Conservation (phyloP, 2,888 invertebrate genomes). For the Dyspetes luteomarginatus region DNA sequence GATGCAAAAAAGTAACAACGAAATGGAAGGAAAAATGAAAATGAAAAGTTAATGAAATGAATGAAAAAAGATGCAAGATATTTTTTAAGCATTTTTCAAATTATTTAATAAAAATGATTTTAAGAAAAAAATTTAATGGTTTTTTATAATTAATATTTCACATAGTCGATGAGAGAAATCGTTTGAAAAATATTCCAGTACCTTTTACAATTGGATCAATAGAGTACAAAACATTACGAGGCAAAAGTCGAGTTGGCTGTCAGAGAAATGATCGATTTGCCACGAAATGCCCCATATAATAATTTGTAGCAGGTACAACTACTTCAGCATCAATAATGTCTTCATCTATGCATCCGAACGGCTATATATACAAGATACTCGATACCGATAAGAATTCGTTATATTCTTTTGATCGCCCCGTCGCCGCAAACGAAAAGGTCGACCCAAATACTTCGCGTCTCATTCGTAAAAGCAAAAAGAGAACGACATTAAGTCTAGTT, state of each 20-base stretch:
- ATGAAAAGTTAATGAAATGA: too few relatives aligned
- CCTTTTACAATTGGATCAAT: too few relatives aligned
- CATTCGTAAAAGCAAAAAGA: background rate
- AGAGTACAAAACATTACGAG: too few relatives aligned
- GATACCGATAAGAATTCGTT: slow-evolving; percentile 29
- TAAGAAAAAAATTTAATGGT: background rate
- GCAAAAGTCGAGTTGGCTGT: too few relatives aligned
- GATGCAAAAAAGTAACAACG: background rate
- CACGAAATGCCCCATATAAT: background rate
- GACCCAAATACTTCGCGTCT: slow-evolving; percentile 43
- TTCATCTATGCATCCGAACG: slow-evolving; percentile 27
- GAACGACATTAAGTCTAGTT: background rate
- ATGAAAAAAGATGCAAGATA: too few relatives aligned
- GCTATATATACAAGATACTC: slow-evolving; percentile 24
- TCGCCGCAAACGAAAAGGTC: slow-evolving; percentile 26
- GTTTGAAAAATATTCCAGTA: too few relatives aligned
- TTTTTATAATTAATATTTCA: too few relatives aligned
- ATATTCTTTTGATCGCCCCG: slow-evolving; percentile 33
- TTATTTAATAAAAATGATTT: background rate
- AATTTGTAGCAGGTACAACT: background rate
- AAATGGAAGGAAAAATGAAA: too few relatives aligned
- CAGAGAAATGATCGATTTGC: background rate
- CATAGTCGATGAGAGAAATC: too few relatives aligned
- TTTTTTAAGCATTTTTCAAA: background rate
- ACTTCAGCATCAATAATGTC: background rate